phyloP scores from a whole-genome alignment of 2,797 vertebrate genomes.

The Cephalopachus bancanus region DNA sequence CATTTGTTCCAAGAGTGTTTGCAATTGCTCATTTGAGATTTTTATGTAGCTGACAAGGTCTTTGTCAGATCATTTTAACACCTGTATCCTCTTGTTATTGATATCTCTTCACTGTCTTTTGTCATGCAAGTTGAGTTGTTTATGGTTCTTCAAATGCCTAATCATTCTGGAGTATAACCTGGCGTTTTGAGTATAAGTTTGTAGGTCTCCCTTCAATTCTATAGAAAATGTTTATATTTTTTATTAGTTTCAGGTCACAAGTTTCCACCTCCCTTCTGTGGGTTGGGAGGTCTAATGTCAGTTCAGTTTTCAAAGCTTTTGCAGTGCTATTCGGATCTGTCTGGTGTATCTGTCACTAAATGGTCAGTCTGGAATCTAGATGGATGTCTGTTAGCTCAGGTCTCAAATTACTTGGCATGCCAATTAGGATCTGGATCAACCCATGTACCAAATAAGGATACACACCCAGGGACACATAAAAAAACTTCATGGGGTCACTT shows the following conservation, averaged over 20 bases:
- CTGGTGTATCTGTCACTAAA: not conserved
- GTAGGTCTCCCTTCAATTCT: not conserved
- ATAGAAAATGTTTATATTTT: conserved; percentile 41
- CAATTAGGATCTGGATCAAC: conserved; percentile 4
- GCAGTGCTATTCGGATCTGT: not conserved
- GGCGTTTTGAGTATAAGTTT: not conserved
- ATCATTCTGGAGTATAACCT: not conserved
- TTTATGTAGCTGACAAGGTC: conserved; percentile 8
- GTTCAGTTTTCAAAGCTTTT: conserved; percentile 54
- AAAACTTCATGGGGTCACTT: not conserved
- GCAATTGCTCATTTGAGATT: conserved; percentile 20
- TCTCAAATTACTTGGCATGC: not conserved
- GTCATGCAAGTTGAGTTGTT: not conserved
- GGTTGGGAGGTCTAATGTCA: not conserved
- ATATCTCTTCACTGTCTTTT: not conserved
- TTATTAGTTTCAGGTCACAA: conserved; percentile 34
- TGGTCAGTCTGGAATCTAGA: not conserved
- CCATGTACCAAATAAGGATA: not conserved
- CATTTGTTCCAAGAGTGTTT: conserved; percentile 15
- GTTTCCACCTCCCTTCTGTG: not conserved
- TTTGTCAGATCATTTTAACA: not conserved
- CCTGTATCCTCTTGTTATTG: not conserved
- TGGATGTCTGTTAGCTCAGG: conserved; percentile 2
- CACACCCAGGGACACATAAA: not conserved
- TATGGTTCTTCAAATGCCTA: not conserved